These are phyloP conservation scores for Dolichomitus sp. DNA, from an alignment of 2,888 invertebrate species.

Conservation along the genomic window DNA sequence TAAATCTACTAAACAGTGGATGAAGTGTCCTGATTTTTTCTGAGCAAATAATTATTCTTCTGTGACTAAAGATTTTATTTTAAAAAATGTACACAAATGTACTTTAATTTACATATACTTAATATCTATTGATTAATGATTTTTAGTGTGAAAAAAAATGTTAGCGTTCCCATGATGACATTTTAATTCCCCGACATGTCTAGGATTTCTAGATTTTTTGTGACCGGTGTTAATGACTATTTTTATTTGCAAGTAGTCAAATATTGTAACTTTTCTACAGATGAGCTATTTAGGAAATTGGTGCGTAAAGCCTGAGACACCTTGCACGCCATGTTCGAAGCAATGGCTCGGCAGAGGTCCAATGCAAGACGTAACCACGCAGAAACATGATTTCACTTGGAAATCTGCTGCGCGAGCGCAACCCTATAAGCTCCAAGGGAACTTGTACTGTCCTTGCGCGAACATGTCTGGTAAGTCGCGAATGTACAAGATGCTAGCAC, in stretches of 20 bases:
- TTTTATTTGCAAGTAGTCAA: not conserved
- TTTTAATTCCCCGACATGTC: no score
- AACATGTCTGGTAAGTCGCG: conserved; percentile 76
- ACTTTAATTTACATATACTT: no score
- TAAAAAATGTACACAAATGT: no score
- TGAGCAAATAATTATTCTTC: conserved; percentile 5
- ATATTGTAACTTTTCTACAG: conserved; percentile 67
- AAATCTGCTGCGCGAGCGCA: conserved; percentile 70
- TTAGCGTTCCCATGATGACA: no score
- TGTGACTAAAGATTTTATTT: conserved; percentile 1
- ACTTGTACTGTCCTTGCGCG: conserved; percentile 75
- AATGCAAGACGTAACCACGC: conserved; percentile 92
- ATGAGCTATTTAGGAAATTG: conserved; percentile 82
- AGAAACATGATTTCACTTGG: conserved; percentile 90
- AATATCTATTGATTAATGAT: no score
- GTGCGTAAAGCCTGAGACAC: conserved; percentile 75
- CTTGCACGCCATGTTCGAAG: conserved; percentile 76
- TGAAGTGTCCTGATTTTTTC: no score
- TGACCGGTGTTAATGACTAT: no score
- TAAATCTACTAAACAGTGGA: no score
- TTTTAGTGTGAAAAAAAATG: no score
- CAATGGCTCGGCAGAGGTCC: conserved; percentile 87
- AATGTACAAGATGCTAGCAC: not conserved
- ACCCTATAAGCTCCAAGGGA: conserved; percentile 70
- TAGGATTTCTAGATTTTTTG: no score